Evolutionary conservation across 2,113 vertebrate species (phyloP).

Genomic region (Alaudala cheleensis): DNA sequence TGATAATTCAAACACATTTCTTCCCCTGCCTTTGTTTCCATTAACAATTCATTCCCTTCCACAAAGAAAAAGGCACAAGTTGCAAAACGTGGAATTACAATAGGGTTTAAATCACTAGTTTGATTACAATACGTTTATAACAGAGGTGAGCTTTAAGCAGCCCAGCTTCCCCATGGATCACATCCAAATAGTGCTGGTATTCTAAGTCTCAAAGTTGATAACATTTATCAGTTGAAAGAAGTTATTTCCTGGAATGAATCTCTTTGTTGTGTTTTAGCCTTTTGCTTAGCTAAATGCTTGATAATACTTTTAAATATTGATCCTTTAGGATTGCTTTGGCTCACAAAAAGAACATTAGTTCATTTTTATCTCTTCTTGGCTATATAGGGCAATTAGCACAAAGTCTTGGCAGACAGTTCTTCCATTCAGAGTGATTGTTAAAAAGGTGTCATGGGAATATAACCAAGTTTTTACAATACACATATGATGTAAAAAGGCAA

Average conservation of each 20-base stretch:
- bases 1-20: neutral
- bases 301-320: constrained; percentile 45
- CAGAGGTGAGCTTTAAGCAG: neutral
- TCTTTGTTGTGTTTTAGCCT: neutral
- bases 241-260: neutral
- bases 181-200: neutral
- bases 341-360: constrained; percentile 19
- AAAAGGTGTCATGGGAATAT: constrained; percentile 1
- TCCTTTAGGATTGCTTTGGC: constrained; percentile 16
- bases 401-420: neutral
- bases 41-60: neutral
- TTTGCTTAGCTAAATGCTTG: constrained; percentile 13
- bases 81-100: neutral
- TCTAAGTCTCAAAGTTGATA: neutral
- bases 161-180: neutral
- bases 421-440: constrained; percentile 3
- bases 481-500: neutral
- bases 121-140: neutral
- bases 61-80: neutral
- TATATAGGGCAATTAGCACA: constrained; percentile 35
- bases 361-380: constrained; percentile 4
- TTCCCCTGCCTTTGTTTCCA: neutral
- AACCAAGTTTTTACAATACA: constrained; percentile 16
- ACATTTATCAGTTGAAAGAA: neutral
- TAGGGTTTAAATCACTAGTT: neutral